Percentiles rank a stretch among this genome's conserved stretches.
phyloP scores from a whole-genome alignment of 2,797 vertebrate genomes.

The Melanotaenia nigrans region DNA sequence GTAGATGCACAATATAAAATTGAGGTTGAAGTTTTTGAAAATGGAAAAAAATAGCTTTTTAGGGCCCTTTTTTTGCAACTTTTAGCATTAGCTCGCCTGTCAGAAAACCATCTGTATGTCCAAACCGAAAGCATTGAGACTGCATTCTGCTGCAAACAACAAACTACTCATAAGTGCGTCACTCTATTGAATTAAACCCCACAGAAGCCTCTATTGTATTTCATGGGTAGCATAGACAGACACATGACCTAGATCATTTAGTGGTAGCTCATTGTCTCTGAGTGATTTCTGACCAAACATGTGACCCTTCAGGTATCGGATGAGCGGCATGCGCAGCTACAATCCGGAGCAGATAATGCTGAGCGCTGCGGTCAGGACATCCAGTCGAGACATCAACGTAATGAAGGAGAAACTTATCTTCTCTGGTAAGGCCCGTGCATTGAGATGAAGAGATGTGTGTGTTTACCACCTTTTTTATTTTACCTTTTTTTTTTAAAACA shows the following conservation, averaged over 20 bases:
- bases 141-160: too few relatives aligned
- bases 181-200: too few relatives aligned
- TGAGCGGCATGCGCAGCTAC: conserved; percentile 93
- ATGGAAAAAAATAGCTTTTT: background rate
- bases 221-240: background rate
- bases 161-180: too few relatives aligned
- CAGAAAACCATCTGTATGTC: background rate
- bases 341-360: conserved; percentile 99
- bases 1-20: background rate
- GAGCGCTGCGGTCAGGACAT: conserved; percentile 89
- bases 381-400: conserved; percentile 93
- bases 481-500: conserved; percentile 6
- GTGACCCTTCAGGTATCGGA: conserved; percentile 88
- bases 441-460: background rate
- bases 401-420: conserved; percentile 99
- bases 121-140: background rate
- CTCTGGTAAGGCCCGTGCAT: conserved; percentile 84
- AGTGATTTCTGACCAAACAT: conserved; percentile 30
- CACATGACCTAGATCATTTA: background rate
- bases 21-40: background rate
- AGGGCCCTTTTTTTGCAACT: background rate
- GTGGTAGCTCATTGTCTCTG: background rate
- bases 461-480: background rate
- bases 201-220: too few relatives aligned
- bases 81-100: background rate